These are phyloP conservation scores for Liasis olivaceus DNA, from an alignment of 2,797 vertebrate species.

Conservation along the genomic window DNA sequence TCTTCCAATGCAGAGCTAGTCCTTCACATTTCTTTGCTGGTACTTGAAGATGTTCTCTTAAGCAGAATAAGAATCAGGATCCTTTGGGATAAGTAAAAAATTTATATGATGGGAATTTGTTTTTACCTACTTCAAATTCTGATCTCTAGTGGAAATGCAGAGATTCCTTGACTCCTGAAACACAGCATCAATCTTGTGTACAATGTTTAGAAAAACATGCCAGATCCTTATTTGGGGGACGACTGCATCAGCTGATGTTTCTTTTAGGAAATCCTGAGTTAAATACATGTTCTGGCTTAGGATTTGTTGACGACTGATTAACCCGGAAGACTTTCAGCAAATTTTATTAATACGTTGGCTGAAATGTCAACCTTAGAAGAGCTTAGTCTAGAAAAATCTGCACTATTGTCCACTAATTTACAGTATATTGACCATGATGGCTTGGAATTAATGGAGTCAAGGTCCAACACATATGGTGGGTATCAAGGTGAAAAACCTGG, in stretches of 20 bases:
- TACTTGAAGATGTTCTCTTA: not conserved
- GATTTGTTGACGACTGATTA: slow-evolving; percentile 9
- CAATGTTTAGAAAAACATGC: slow-evolving; percentile 10
- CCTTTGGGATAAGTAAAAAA: not conserved
- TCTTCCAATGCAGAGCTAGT: not conserved
- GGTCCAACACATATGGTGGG: not conserved
- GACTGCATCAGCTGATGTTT: not conserved
- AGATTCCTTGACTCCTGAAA: slow-evolving; percentile 1
- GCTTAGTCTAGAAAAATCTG: not conserved
- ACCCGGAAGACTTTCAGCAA: not conserved
- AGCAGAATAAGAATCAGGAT: not conserved
- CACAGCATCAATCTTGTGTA: not conserved
- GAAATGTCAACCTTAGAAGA: not conserved
- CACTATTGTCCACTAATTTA: not conserved
- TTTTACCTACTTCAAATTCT: not conserved
- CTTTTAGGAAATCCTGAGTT: not conserved
- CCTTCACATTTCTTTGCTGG: not conserved
- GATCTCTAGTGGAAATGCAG: not conserved
- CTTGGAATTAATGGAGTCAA: not conserved
- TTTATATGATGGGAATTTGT: not conserved
- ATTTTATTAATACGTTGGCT: not conserved
- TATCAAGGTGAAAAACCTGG: not conserved
- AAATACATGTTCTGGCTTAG: not conserved
- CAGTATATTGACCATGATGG: not conserved
- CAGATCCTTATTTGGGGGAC: not conserved